Conservation (phyloP, 2,888 invertebrate species). For the Phengaris arion region DNA sequence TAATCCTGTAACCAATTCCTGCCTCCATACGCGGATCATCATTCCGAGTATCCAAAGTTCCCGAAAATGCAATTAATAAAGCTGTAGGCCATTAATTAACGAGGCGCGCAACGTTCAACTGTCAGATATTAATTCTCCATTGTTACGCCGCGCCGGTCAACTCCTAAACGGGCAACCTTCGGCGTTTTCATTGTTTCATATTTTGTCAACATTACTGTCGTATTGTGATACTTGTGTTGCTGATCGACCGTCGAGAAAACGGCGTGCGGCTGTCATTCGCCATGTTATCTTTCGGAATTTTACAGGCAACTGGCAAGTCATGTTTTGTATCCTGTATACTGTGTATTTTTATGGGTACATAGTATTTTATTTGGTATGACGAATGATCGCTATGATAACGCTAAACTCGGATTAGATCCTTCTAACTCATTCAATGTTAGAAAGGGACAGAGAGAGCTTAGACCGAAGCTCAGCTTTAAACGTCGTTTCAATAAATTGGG, state of each 20-base stretch:
- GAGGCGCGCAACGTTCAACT: neutral
- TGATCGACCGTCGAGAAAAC: neutral
- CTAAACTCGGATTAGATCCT: too few species aligned
- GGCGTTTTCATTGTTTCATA: conserved; percentile 55
- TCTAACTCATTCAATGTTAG: too few species aligned
- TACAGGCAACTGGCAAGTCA: too few species aligned
- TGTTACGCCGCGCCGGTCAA: conserved; percentile 5
- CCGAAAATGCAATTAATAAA: conserved; percentile 9
- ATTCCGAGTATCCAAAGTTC: neutral
- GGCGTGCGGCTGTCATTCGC: neutral
- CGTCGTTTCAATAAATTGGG: too few species aligned
- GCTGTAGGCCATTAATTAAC: conserved; percentile 8
- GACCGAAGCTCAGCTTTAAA: too few species aligned
- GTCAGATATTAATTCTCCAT: conserved; percentile 15
- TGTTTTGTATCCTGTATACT: too few species aligned
- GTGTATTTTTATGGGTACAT: too few species aligned
- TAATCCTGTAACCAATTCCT: neutral
- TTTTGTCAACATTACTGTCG: conserved; percentile 62
- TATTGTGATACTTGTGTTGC: conserved; percentile 52
- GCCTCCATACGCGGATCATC: neutral
- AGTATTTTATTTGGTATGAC: too few species aligned
- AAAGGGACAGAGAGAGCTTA: too few species aligned
- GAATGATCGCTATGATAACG: too few species aligned
- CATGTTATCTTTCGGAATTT: too few species aligned
- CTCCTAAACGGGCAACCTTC: conserved; percentile 46